Conservation (phyloP, 2,888 invertebrate species). For the Agrochola circellaris region DNA sequence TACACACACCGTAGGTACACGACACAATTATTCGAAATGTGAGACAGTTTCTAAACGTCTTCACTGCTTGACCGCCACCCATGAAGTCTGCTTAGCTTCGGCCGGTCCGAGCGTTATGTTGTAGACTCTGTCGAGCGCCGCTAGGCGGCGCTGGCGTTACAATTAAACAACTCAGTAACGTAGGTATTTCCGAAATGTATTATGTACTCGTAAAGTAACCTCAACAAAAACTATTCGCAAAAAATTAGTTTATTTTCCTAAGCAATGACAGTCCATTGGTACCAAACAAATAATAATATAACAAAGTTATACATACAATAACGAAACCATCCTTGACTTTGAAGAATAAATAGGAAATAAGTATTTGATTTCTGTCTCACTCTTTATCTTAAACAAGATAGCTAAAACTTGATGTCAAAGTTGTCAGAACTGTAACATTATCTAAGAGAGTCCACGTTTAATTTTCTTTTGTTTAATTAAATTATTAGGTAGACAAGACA, state of each 20-base stretch:
- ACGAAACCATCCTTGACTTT: slow-evolving; percentile 6
- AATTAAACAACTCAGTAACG: too few relatives aligned
- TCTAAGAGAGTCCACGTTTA: not conserved
- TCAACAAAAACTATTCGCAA: too few relatives aligned
- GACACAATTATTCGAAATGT: too few relatives aligned
- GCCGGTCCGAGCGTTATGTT: too few relatives aligned
- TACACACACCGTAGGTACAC: too few relatives aligned
- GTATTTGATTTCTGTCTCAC: slow-evolving; percentile 15
- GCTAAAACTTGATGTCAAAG: slow-evolving; percentile 2
- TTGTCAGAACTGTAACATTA: slow-evolving; percentile 8
- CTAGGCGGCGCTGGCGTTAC: too few relatives aligned
- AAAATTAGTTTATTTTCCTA: not conserved
- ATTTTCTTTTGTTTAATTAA: slow-evolving; percentile 7
- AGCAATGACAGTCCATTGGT: not conserved
- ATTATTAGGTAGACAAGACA: not conserved
- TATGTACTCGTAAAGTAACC: too few relatives aligned
- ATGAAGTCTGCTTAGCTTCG: too few relatives aligned
- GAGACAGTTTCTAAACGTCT: too few relatives aligned
- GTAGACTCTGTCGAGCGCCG: too few relatives aligned
- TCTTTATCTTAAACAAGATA: slow-evolving; percentile 31
- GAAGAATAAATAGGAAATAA: slow-evolving; percentile 17
- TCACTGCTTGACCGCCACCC: too few relatives aligned
- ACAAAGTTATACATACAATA: slow-evolving; percentile 9
- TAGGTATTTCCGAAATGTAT: too few relatives aligned
- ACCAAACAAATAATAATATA: slow-evolving; percentile 26